phyloP scores from a whole-genome alignment of 1,140 invertebrate genomes.

The Drosophila oshimai region DNA sequence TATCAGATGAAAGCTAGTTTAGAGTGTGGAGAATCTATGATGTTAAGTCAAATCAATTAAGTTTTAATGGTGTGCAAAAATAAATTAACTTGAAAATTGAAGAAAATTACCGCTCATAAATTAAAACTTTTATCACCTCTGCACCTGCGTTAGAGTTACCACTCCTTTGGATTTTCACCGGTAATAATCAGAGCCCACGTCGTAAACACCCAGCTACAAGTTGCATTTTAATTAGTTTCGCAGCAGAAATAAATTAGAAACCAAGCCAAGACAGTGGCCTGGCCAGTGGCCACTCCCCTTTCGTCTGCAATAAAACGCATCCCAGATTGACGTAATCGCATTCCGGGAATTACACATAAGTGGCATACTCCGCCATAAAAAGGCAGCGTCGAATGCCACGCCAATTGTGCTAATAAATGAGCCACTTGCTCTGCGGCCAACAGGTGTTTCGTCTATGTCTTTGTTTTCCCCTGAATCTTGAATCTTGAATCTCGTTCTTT shows the following conservation, averaged over 20 bases:
- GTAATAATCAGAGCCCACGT: slow-evolving; percentile 17
- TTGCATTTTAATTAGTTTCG: slow-evolving; percentile 53
- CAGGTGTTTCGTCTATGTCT: slow-evolving; percentile 51
- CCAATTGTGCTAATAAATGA: slow-evolving; percentile 64
- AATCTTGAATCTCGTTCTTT: neutral
- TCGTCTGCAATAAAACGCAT: slow-evolving; percentile 47
- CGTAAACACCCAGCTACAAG: slow-evolving; percentile 48
- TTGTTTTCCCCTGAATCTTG: slow-evolving; percentile 15
- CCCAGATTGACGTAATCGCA: slow-evolving; percentile 46
- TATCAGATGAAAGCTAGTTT: slow-evolving; percentile 11
- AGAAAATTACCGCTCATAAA: neutral
- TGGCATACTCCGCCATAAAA: slow-evolving; percentile 14
- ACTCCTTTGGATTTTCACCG: slow-evolving; percentile 18
- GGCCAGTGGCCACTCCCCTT: slow-evolving; percentile 4
- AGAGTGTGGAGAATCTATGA: slow-evolving; percentile 6
- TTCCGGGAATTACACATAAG: slow-evolving; percentile 51
- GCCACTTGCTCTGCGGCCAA: slow-evolving; percentile 52
- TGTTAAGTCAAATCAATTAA: slow-evolving; percentile 42
- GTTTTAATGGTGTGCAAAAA: slow-evolving; percentile 40
- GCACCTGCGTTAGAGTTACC: neutral
- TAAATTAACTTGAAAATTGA: slow-evolving; percentile 17
- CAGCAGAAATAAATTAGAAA: slow-evolving; percentile 19
- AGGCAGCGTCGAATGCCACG: slow-evolving; percentile 25
- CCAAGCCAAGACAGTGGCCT: neutral
- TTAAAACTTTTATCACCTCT: slow-evolving; percentile 19